Evolutionary conservation across 1,140 invertebrate genomes (phyloP), one percentile per base, ranked within the genome.

Genomic region (Mya arenaria): DNA sequence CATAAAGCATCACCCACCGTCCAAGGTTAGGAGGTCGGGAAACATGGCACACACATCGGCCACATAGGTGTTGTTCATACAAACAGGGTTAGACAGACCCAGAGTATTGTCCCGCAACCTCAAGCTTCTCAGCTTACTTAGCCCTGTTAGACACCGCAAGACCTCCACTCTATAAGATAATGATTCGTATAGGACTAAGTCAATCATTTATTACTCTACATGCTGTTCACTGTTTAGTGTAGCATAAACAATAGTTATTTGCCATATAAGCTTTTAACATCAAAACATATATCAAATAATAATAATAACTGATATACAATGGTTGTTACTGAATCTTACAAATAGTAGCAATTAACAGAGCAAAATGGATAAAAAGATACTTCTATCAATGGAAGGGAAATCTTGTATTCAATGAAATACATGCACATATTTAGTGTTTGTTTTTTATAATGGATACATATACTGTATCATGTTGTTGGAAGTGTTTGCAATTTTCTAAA

Each of bases 71-170:
- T 48, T 72, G 56, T 83, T 86, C 80, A 86, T 75, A 78, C 90
- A 91, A 4, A 90, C 68, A 28, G 90, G 90, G 56, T 91, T 91
- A 23, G 82, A 80, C 25, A 89, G 73, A 17, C 79, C 85, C 19
- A 75, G 65, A 0, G 39, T 48, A 0, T 74, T 63, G 60, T 90
- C 88, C 66, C 75, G 63, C 25, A 91, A 69, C 34, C 86, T 48
- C 13, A 91, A 58, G 32, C 84, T 78, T 44, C 78, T 82, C 39
- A 91, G 68, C 48, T 91, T 89, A 23, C 88, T 84, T 41, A 91
- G 55, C 23, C 85, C 83, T 68, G 81, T 85, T 58, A 91, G 48
- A 72, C 85, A 88, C 37, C 82, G 62, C 23, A 91, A 56, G 28
- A 69, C 82, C 23, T 89, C 86, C 23, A 86, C 55, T 55, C 90